Conservation (phyloP, 2,888 invertebrate genomes). For the Yponomeuta sedellus region DNA sequence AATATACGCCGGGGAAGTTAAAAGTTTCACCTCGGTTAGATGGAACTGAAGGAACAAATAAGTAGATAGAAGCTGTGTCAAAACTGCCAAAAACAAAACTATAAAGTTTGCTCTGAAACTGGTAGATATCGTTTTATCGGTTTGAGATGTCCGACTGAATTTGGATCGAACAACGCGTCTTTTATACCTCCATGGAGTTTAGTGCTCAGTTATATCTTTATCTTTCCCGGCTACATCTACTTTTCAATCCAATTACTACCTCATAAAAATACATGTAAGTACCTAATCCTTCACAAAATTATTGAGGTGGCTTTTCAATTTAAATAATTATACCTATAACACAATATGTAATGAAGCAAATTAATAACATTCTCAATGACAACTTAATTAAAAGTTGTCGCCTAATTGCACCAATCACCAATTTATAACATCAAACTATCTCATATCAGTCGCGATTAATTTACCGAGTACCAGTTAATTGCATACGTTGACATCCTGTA, state of each 20-base stretch:
- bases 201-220: neutral
- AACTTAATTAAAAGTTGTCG: slow-evolving; percentile 44
- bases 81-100: slow-evolving; percentile 78
- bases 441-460: slow-evolving; percentile 36
- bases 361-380: slow-evolving; percentile 45
- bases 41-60: slow-evolving; percentile 70
- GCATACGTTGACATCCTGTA: slow-evolving; percentile 24
- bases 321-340: slow-evolving; percentile 14
- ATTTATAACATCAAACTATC: slow-evolving; percentile 41
- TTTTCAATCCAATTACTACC: too few species aligned
- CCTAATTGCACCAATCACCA: slow-evolving; percentile 40
- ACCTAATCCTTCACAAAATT: neutral
- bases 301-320: neutral
- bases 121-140: slow-evolving; percentile 70
- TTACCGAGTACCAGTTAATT: slow-evolving; percentile 25
- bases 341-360: slow-evolving; percentile 38
- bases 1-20: slow-evolving; percentile 64
- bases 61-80: slow-evolving; percentile 72
- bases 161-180: slow-evolving; percentile 47
- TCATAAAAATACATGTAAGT: too few species aligned
- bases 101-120: slow-evolving; percentile 73
- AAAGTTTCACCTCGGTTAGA: slow-evolving; percentile 62
- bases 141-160: slow-evolving; percentile 71
- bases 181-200: slow-evolving; percentile 40
- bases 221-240: neutral